phyloP scores from a whole-genome alignment of 1,140 invertebrate genomes.

The Megathymus violae region DNA sequence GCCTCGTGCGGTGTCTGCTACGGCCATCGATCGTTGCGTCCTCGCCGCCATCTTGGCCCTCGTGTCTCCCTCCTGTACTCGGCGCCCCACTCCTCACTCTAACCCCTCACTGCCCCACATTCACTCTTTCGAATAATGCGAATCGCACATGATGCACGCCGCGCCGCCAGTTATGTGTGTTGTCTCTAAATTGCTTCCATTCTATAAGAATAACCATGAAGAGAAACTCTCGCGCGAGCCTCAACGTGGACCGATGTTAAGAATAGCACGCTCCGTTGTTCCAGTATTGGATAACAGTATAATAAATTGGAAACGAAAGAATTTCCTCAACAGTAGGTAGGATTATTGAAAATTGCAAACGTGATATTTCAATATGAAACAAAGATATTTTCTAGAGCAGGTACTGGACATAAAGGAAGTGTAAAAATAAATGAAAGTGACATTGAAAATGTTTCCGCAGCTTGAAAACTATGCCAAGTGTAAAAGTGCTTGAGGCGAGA shows the following conservation, averaged over 20 bases:
- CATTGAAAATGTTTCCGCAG: conserved; percentile 72
- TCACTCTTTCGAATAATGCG: conserved; percentile 56
- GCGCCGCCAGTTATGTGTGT: conserved; percentile 44
- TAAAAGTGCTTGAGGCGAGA: conserved; percentile 34
- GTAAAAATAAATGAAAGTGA: conserved; percentile 71
- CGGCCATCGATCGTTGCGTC: conserved; percentile 81
- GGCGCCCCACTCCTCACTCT: conserved; percentile 58
- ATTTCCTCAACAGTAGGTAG: neutral
- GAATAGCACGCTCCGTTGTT: conserved; percentile 11
- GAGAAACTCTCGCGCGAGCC: conserved; percentile 32
- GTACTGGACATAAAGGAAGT: conserved; percentile 47
- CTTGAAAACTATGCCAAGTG: conserved; percentile 65
- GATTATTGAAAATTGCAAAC: conserved; percentile 11
- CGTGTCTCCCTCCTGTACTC: conserved; percentile 70
- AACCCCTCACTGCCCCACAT: conserved; percentile 77
- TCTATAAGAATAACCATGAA: conserved; percentile 28
- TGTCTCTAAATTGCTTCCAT: conserved; percentile 44
- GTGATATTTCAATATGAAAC: conserved; percentile 12
- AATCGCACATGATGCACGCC: conserved; percentile 63
- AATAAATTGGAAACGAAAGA: conserved; percentile 5
- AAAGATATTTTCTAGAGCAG: conserved; percentile 25
- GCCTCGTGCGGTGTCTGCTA: conserved; percentile 74
- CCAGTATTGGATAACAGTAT: conserved; percentile 6
- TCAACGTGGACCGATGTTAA: conserved; percentile 1
- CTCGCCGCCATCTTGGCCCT: conserved; percentile 80